A percentile compares a stretch with the other conserved stretches of the same genome.
Conservation (phyloP, 2,888 invertebrate genomes). For the Trilocha varians region DNA sequence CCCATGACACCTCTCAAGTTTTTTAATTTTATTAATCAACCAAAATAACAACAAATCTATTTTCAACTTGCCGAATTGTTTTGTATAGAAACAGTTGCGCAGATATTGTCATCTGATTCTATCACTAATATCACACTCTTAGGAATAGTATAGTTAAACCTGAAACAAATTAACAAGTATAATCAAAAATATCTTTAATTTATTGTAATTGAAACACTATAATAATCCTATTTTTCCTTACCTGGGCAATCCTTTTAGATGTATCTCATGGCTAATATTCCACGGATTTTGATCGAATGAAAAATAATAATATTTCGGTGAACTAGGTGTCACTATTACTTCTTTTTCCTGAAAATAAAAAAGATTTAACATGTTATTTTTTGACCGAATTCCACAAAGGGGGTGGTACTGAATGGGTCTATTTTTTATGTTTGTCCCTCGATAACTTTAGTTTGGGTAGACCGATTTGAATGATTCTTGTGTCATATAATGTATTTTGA, state of each 20-base stretch:
- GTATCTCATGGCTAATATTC: constrained; percentile 59
- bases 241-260: background rate
- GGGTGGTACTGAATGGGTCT: too few species aligned
- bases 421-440: too few species aligned
- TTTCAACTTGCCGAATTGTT: constrained; percentile 74
- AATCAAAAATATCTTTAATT: too few species aligned
- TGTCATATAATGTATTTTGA: too few species aligned
- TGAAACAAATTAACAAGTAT: constrained; percentile 14
- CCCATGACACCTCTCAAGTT: too few species aligned
- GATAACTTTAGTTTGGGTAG: too few species aligned
- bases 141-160: constrained; percentile 56
- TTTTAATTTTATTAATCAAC: too few species aligned
- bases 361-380: background rate
- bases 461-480: too few species aligned
- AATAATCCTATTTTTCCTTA: too few species aligned
- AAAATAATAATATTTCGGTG: constrained; percentile 68
- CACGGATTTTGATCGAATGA: constrained; percentile 71
- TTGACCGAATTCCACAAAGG: too few species aligned
- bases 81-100: constrained; percentile 85
- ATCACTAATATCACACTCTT: constrained; percentile 73
- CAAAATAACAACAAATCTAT: too few species aligned
- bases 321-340: constrained; percentile 53
- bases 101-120: constrained; percentile 76
- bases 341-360: constrained; percentile 30
- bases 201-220: too few species aligned